phyloP scores from a whole-genome alignment of 2,113 vertebrate genomes.

The Delphinus delphis region DNA sequence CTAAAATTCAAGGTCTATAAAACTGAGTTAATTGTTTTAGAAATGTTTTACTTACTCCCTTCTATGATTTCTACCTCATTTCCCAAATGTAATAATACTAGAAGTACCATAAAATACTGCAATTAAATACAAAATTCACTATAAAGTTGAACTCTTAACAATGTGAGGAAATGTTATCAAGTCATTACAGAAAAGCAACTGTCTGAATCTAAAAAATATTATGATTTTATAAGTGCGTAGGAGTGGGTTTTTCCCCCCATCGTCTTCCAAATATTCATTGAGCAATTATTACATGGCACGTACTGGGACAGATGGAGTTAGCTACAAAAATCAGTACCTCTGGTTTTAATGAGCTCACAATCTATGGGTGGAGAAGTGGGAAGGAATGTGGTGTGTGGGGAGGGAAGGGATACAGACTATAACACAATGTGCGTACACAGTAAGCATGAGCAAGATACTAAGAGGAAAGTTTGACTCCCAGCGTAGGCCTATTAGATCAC shows the following conservation, averaged over 20 bases:
- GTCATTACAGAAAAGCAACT: slow-evolving; percentile 37
- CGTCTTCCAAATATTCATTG: background rate
- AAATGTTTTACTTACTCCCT: slow-evolving; percentile 51
- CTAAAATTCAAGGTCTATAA: slow-evolving; percentile 55
- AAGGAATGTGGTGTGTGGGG: background rate
- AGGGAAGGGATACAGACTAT: background rate
- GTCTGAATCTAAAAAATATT: slow-evolving; percentile 25
- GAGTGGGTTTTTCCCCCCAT: background rate
- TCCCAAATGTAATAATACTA: slow-evolving; percentile 71
- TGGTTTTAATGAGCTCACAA: background rate
- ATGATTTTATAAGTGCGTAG: slow-evolving; percentile 4
- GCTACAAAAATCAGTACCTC: background rate
- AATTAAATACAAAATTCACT: slow-evolving; percentile 70
- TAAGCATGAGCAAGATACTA: background rate
- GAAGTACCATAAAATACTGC: slow-evolving; percentile 56
- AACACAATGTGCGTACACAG: background rate
- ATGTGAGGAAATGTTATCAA: slow-evolving; percentile 52
- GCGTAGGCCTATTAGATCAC: background rate
- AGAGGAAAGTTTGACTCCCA: background rate
- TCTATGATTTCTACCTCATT: slow-evolving; percentile 68
- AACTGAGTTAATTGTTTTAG: slow-evolving; percentile 38
- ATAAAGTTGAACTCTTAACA: slow-evolving; percentile 39
- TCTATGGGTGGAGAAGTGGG: background rate
- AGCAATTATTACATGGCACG: background rate
- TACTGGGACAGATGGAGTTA: background rate